Evolutionary conservation across 2,113 vertebrate genomes (phyloP).

Genomic region (Sitta europaea): DNA sequence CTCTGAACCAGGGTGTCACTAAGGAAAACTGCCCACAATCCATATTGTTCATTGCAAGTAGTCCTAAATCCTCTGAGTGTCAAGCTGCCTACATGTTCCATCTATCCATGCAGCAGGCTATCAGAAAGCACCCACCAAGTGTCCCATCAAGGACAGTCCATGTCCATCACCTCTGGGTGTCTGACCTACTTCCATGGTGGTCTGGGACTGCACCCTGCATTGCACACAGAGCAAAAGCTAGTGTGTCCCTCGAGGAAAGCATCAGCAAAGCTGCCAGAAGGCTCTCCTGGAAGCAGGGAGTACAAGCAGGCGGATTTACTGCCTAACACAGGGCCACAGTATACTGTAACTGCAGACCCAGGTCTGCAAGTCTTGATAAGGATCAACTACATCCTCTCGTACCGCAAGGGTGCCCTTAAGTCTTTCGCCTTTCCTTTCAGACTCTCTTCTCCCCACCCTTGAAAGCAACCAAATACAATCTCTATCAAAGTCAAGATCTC

Average conservation of each 20-base stretch:
- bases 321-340: background rate
- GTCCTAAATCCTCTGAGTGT: background rate
- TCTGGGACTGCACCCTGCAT: background rate
- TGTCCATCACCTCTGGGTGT: background rate
- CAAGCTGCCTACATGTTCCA: background rate
- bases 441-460: background rate
- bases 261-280: background rate
- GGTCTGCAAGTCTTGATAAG: background rate
- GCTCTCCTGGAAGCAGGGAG: background rate
- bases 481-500: background rate
- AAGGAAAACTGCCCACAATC: background rate
- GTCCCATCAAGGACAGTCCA: background rate
- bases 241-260: background rate
- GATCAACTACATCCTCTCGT: background rate
- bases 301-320: background rate
- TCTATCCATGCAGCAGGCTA: background rate
- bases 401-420: fast-evolving
- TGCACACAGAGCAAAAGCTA: background rate
- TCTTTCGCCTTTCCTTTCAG: background rate
- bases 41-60: background rate
- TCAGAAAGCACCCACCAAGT: background rate
- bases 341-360: background rate
- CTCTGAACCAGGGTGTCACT: background rate
- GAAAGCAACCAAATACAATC: background rate
- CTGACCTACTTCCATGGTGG: background rate